Conservation (phyloP, 2,113 vertebrate genomes). For the Gnathonemus longibarbis region DNA sequence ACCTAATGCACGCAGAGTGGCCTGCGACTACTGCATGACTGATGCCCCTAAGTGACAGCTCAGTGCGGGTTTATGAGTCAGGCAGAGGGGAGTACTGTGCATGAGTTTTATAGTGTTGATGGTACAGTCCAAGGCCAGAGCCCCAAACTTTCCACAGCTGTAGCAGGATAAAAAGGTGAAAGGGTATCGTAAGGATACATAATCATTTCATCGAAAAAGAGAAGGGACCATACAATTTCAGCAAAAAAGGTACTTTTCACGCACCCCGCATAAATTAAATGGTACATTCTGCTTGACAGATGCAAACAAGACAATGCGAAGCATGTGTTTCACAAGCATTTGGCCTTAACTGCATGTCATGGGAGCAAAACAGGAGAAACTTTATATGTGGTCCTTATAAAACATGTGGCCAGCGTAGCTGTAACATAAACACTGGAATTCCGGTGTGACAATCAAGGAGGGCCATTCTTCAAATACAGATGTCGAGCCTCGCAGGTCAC, state of each 20-base stretch:
- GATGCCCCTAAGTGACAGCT: not conserved
- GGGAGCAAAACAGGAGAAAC: not conserved
- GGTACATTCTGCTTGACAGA: not conserved
- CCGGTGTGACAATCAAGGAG: conserved; percentile 29
- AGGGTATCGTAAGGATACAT: not conserved
- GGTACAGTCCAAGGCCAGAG: not conserved
- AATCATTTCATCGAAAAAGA: not conserved
- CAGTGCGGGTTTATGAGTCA: not conserved
- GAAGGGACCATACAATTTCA: not conserved
- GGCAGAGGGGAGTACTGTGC: not conserved
- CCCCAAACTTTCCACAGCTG: not conserved
- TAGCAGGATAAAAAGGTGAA: not conserved
- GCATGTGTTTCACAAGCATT: conserved; percentile 1
- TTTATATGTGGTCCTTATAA: conserved; percentile 13
- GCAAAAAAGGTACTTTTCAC: not conserved
- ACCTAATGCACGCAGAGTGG: not conserved
- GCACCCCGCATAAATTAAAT: not conserved
- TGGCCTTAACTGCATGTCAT: conserved; percentile 1
- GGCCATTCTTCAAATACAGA: conserved; percentile 36
- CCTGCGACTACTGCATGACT: not conserved
- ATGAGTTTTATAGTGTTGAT: not conserved
- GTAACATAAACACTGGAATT: conserved; percentile 45
- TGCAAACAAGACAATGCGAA: not conserved
- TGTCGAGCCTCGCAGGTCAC: conserved; percentile 28
- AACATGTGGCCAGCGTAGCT: conserved; percentile 21